Conservation (phyloP, 2,888 invertebrate genomes). For the Trisateles emortualis region DNA sequence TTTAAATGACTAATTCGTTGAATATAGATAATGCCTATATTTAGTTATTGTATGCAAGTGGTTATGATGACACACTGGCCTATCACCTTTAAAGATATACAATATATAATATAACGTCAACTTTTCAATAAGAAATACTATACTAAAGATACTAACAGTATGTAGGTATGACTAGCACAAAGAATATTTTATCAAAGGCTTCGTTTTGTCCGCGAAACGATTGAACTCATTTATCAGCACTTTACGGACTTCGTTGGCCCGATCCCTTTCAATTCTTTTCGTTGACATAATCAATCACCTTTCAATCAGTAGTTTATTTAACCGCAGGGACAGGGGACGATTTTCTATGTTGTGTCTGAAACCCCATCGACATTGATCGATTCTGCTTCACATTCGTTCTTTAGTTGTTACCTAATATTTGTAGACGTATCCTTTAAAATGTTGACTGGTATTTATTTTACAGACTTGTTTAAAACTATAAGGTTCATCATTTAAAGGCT, state of each 20-base stretch:
- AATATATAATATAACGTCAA: too few relatives aligned
- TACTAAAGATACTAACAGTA: too few relatives aligned
- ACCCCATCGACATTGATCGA: constrained; percentile 57
- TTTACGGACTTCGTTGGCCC: constrained; percentile 27
- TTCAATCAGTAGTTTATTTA: constrained; percentile 61
- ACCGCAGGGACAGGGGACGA: constrained; percentile 39
- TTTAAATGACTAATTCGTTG: not conserved
- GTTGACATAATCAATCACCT: constrained; percentile 60
- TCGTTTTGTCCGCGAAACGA: constrained; percentile 9
- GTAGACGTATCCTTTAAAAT: too few relatives aligned
- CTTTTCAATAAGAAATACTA: too few relatives aligned
- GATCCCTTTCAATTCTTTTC: constrained; percentile 50
- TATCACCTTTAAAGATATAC: not conserved
- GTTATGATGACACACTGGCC: not conserved
- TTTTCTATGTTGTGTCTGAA: constrained; percentile 53
- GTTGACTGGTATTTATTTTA: not conserved
- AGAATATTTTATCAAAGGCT: constrained; percentile 1
- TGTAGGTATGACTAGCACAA: too few relatives aligned
- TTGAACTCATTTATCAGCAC: constrained; percentile 45
- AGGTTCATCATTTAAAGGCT: not conserved
- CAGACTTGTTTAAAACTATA: not conserved
- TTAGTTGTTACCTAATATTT: constrained; percentile 4
- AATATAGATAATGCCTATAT: not conserved
- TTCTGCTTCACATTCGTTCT: constrained; percentile 27
- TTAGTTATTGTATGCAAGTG: not conserved